Percentiles rank a stretch among this genome's conserved stretches.
Conservation (phyloP, 2,113 vertebrate genomes). For the Xiphophorus couchianus region DNA sequence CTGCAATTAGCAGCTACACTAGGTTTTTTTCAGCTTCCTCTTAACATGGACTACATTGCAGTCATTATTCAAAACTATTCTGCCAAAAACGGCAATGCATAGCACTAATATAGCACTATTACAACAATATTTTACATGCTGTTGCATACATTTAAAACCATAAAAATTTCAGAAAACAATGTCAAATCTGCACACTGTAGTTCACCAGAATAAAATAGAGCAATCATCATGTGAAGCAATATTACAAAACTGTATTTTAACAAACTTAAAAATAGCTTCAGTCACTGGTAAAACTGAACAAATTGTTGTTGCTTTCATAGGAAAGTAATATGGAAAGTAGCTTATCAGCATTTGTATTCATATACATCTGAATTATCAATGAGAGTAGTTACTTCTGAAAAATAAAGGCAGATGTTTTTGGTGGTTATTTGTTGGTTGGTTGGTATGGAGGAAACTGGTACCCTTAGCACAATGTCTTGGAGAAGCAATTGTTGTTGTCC, state of each 20-base stretch:
- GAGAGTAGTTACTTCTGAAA: neutral
- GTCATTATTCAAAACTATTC: neutral
- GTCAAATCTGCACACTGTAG: neutral
- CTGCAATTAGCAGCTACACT: slow-evolving; percentile 21
- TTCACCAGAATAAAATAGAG: neutral
- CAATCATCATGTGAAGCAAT: neutral
- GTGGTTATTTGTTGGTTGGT: too few species aligned
- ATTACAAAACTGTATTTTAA: neutral
- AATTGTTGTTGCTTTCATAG: neutral
- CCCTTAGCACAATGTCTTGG: too few species aligned
- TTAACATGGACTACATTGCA: neutral
- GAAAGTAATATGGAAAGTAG: neutral
- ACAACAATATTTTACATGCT: neutral
- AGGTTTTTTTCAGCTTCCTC: neutral
- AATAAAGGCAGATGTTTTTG: neutral
- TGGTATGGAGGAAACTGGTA: too few species aligned
- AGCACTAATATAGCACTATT: neutral
- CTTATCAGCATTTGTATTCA: neutral
- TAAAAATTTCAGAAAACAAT: neutral
- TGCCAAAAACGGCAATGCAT: neutral
- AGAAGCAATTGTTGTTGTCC: too few species aligned
- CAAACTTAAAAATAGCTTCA: neutral
- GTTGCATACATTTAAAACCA: neutral
- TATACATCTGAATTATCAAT: neutral
- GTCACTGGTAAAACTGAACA: neutral